Evolutionary conservation across 2,113 vertebrate genomes (phyloP).

Genomic region (Rhinogobius similis): DNA sequence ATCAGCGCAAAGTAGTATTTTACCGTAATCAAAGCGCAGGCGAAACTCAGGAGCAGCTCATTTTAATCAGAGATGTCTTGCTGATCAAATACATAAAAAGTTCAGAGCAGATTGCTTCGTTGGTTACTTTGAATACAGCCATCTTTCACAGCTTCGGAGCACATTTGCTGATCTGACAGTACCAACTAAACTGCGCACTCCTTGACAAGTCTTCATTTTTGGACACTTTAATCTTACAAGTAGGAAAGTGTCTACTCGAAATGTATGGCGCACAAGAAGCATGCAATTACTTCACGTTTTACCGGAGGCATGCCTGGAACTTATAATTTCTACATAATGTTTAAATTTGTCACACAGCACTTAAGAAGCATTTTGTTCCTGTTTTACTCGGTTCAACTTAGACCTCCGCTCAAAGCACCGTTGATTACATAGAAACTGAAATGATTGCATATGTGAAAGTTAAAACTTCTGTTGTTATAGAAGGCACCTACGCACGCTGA

Average conservation of each 20-base stretch:
- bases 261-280: constrained; percentile 17
- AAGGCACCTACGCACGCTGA: not conserved
- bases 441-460: not conserved
- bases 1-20: constrained; percentile 14
- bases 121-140: not conserved
- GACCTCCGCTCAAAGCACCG: not conserved
- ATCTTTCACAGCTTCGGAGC: not conserved
- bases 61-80: constrained; percentile 25
- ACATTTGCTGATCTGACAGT: not conserved
- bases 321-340: constrained; percentile 14
- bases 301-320: constrained; percentile 6
- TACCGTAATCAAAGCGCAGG: constrained; percentile 14
- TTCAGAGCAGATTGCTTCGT: not conserved
- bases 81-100: constrained; percentile 7
- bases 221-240: not conserved
- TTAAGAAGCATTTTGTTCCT: not conserved
- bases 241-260: constrained; percentile 15
- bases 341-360: not conserved
- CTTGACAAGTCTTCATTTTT: not conserved
- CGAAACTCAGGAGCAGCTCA: constrained; percentile 2
- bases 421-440: not conserved
- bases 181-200: not conserved
- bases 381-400: not conserved
- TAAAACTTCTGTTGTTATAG: not conserved
- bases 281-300: constrained; percentile 42